A percentile compares a stretch with the other conserved stretches of the same genome.
These are phyloP conservation scores for Drosophila atripex DNA, from an alignment of 2,888 invertebrate species.

Conservation along the genomic window DNA sequence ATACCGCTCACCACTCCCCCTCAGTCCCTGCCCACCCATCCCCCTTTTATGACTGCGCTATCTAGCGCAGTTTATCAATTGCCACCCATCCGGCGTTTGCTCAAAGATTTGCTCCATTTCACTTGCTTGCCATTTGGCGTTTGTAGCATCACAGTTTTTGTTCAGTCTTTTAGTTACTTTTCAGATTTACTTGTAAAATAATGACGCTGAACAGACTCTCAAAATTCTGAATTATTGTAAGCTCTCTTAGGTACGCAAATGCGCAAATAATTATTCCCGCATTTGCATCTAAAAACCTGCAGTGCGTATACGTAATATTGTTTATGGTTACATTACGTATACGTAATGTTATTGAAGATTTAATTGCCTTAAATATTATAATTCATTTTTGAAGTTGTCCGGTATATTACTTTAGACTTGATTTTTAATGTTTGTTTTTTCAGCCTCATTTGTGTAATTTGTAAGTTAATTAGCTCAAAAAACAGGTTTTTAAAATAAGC, in stretches of 20 bases:
- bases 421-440: background rate
- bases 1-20: background rate
- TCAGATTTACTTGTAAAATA: conserved; percentile 3
- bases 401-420: too few species aligned
- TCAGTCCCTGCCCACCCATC: background rate
- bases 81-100: conserved; percentile 47
- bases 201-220: background rate
- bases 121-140: conserved; percentile 54
- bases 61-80: conserved; percentile 67
- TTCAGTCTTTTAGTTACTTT: conserved; percentile 6
- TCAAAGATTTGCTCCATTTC: conserved; percentile 72
- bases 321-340: background rate
- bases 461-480: conserved; percentile 2
- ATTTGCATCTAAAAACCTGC: background rate
- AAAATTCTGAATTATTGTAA: conserved; percentile 1
- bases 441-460: background rate
- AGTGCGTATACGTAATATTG: conserved; percentile 7
- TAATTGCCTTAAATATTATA: background rate
- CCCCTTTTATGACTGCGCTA: conserved; percentile 25
- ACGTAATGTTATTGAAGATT: background rate
- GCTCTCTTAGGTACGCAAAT: background rate
- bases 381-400: too few species aligned
- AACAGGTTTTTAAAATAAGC: background rate
- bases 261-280: background rate
- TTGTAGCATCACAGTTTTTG: conserved; percentile 43